phyloP scores from a whole-genome alignment of 2,797 vertebrate species.

The Tenualosa thibaudeaui region DNA sequence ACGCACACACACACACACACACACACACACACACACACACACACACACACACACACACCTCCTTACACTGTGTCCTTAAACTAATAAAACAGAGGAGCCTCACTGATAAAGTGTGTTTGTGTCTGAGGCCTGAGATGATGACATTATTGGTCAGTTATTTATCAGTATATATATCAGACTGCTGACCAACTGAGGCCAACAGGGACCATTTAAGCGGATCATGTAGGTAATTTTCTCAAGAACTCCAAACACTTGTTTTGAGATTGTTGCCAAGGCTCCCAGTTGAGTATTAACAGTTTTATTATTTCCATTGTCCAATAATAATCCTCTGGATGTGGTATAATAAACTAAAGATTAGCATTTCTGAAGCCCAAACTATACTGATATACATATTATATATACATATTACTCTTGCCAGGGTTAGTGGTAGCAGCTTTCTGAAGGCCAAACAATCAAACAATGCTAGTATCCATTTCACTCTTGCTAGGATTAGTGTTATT shows the following conservation, averaged over 20 bases:
- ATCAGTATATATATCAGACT: not conserved
- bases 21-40: slow-evolving; percentile 16
- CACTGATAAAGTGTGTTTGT: too few species aligned
- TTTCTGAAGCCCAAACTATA: slow-evolving; percentile 58
- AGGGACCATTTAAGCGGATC: not conserved
- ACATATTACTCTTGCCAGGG: too few species aligned
- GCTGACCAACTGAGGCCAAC: too few species aligned
- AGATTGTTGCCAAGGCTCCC: slow-evolving; percentile 58
- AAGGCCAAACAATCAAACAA: too few species aligned
- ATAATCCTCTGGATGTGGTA: slow-evolving; percentile 76
- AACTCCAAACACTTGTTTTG: not conserved
- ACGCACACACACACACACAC: slow-evolving; percentile 11
- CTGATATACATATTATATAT: too few species aligned
- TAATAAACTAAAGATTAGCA: slow-evolving; percentile 77
- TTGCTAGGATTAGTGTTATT: slow-evolving; percentile 43
- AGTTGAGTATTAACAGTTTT: slow-evolving; percentile 69
- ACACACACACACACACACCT: slow-evolving; percentile 12
- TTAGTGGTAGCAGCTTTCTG: too few species aligned
- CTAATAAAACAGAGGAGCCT: not conserved
- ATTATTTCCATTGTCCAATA: slow-evolving; percentile 70
- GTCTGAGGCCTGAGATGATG: not conserved
- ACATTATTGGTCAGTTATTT: not conserved
- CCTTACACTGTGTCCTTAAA: not conserved
- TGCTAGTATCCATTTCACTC: slow-evolving; percentile 60
- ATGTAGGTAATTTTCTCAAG: not conserved